A percentile compares a stretch with the other conserved stretches of the same genome.
phyloP scores from a whole-genome alignment of 2,113 vertebrate species.

The Theristicus caerulescens region DNA sequence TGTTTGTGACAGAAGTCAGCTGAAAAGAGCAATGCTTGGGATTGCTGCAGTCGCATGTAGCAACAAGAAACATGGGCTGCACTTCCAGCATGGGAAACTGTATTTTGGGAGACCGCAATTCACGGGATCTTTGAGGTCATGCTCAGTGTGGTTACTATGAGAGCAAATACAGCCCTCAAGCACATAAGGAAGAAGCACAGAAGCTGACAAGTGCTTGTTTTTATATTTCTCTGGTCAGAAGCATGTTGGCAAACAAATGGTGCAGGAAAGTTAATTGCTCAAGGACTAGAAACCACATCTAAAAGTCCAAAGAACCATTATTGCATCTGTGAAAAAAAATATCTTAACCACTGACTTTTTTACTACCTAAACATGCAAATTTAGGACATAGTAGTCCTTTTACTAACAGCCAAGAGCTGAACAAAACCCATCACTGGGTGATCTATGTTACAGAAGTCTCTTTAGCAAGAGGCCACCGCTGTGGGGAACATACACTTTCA shows the following conservation, averaged over 20 bases:
- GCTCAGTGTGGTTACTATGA: neutral
- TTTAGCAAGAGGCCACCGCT: neutral
- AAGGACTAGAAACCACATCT: neutral
- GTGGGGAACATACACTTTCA: neutral
- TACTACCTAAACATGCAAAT: neutral
- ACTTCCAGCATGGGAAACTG: neutral
- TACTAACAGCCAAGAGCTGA: neutral
- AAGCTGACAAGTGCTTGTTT: neutral
- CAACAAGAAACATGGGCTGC: neutral
- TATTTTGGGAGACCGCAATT: neutral
- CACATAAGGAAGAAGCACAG: neutral
- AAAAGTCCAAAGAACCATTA: neutral
- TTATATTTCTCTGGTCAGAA: neutral
- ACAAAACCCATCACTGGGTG: neutral
- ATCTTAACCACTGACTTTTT: neutral
- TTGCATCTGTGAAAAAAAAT: neutral
- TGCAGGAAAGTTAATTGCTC: neutral
- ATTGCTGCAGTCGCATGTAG: neutral
- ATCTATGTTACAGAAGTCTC: neutral
- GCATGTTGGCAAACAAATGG: neutral
- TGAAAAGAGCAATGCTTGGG: neutral
- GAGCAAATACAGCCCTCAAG: neutral
- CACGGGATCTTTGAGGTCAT: neutral
- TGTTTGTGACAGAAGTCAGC: neutral
- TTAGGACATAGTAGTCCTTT: neutral